phyloP scores from a whole-genome alignment of 2,797 vertebrate species.

The Enteromius trimaculatus region DNA sequence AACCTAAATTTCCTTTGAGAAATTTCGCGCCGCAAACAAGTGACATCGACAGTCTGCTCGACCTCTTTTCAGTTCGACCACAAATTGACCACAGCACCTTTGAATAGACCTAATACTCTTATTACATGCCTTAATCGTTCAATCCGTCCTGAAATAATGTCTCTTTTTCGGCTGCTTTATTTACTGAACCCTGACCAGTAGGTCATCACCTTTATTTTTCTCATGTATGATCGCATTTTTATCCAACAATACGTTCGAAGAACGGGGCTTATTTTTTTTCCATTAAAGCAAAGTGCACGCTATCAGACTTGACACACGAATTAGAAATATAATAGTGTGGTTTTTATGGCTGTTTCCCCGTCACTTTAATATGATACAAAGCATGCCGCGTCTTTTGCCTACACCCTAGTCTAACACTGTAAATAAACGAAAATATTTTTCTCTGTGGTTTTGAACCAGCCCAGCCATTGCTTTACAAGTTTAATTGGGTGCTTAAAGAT shows the following conservation, averaged over 20 bases:
- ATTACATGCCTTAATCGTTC: constrained; percentile 85
- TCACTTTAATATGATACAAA: background rate
- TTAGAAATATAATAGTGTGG: background rate
- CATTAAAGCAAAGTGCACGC: background rate
- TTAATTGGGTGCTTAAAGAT: constrained; percentile 24
- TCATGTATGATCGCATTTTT: constrained; percentile 15
- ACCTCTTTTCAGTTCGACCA: constrained; percentile 56
- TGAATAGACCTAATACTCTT: constrained; percentile 79
- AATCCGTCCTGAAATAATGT: constrained; percentile 85
- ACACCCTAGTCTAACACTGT: background rate
- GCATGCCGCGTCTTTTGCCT: background rate
- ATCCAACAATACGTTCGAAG: background rate
- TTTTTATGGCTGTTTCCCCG: background rate
- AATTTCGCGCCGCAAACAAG: constrained; percentile 45
- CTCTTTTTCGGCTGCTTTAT: constrained; percentile 82
- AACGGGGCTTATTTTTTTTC: background rate
- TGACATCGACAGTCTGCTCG: constrained; percentile 2
- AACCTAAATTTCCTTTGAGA: constrained; percentile 52
- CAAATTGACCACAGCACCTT: constrained; percentile 72
- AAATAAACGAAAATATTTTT: background rate
- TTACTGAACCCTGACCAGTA: constrained; percentile 72
- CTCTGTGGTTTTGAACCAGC: background rate
- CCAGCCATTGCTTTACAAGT: background rate
- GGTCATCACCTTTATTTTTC: constrained; percentile 67
- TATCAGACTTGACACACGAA: background rate